These are phyloP conservation scores for Congeria kusceri DNA, from an alignment of 2,888 invertebrate genomes.

Conservation along the genomic window DNA sequence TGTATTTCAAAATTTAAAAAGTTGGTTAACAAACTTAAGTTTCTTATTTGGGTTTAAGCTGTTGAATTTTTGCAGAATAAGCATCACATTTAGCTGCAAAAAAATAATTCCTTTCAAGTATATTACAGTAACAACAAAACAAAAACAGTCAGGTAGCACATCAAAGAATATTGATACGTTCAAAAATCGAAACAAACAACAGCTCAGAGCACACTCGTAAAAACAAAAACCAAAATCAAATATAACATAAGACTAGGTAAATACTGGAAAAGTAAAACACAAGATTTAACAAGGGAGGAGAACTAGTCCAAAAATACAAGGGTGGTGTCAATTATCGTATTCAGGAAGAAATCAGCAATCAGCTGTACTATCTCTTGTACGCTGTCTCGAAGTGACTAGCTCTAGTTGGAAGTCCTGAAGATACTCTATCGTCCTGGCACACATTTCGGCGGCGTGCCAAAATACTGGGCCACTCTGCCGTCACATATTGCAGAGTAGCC, in stretches of 20 bases:
- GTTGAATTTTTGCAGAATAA: no score
- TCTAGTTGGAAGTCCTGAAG: conserved; percentile 28
- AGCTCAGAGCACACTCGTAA: conserved; percentile 32
- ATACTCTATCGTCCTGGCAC: no score
- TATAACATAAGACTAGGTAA: conserved; percentile 59
- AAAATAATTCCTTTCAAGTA: no score
- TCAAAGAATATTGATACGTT: neutral
- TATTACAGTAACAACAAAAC: no score
- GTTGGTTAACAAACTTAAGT: no score
- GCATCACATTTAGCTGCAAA: no score
- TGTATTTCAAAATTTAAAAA: no score
- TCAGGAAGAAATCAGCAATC: conserved; percentile 11
- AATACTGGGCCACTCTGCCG: no score
- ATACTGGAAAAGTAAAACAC: conserved; percentile 53
- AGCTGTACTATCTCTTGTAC: neutral
- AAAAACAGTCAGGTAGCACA: conserved; percentile 3
- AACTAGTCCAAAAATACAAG: conserved; percentile 1
- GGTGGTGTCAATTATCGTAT: no score
- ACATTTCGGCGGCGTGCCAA: no score
- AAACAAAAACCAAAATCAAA: conserved; percentile 47
- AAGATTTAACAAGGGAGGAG: conserved; percentile 44
- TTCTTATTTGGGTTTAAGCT: no score
- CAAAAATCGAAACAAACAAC: conserved; percentile 5
- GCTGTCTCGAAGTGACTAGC: conserved; percentile 47
- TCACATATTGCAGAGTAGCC: no score